Base-by-base conservation (phyloP, 1,140 invertebrate genomes). In the Euura saliciscinereae region DNA sequence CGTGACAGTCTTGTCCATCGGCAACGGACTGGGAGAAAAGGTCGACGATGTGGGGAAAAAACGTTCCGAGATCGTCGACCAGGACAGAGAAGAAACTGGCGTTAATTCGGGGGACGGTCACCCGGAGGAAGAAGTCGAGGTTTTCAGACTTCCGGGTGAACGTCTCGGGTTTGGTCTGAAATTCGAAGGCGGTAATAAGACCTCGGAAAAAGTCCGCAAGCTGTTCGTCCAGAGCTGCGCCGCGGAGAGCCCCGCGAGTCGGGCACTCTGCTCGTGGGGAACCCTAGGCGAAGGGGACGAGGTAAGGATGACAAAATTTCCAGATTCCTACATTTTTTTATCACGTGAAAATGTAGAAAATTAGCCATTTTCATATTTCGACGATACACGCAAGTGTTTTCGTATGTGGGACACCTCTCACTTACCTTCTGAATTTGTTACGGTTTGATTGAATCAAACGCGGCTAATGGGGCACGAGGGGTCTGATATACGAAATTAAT, bases 201-300 rank as follows among this genome's bases (percentile, higher is more conserved):
- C 92, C 43, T 89, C 89, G 8, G 94, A 96, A 80, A 90, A 91
- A 68, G 91, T 94, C 4, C 85, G 89, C 6, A 90, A 93, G 73
- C 89, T 98, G 28, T 93, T 95, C 69, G 96, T 98, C 70, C 96
- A 98, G 80, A 96, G 94, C 77, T 96, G 96, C 82, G 95, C 95
- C 43, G 90, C 92, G 44, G 93, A 96, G 73, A 97, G 95, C 83
- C 96, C 96, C 6, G 96, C 96, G 6, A 94, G 94, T 67, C 90
- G 92, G 75, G 94, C 92, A 67, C 89, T 88, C 78, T 92, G 92
- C 77, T 94, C 92, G 51, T 97, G 95, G 96, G 96, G 93, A 44
- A 89, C 89, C 76, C 85, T 94, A 65, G 90, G 89, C 70, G 93
- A 96, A 73, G 96, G 96, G 6, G 96, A 98, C 85, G 94, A 97